Evolutionary conservation across 2,888 invertebrate genomes (phyloP).

Genomic region (Cosmorhoe ocellata): DNA sequence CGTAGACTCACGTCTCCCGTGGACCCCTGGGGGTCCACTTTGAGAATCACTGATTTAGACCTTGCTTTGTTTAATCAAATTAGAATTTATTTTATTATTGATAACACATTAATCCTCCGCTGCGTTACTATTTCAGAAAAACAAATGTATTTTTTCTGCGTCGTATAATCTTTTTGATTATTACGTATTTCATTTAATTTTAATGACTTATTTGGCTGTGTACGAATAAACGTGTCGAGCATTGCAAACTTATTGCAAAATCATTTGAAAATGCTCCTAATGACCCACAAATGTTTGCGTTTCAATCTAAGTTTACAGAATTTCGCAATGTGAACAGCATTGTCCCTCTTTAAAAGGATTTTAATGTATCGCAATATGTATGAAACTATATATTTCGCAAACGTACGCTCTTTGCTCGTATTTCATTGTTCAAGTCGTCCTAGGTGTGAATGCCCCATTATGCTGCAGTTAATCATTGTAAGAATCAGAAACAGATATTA

Average conservation of each 20-base stretch:
- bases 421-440: constrained; percentile 40
- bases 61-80: constrained; percentile 4
- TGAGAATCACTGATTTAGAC: too few species aligned
- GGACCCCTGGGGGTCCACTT: too few species aligned
- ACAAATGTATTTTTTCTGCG: too few species aligned
- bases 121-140: too few species aligned
- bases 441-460: constrained; percentile 35
- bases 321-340: constrained; percentile 35
- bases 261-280: constrained; percentile 12
- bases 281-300: constrained; percentile 16
- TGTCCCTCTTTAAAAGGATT: constrained; percentile 44
- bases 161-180: too few species aligned
- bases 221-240: too few species aligned
- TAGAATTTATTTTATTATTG: neutral
- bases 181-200: neutral
- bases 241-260: neutral
- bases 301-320: constrained; percentile 9
- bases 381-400: constrained; percentile 41
- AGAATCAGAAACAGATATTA: constrained; percentile 27
- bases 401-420: constrained; percentile 35
- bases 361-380: constrained; percentile 33
- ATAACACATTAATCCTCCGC: too few species aligned
- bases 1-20: too few species aligned
- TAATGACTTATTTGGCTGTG: too few species aligned
- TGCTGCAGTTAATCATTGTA: constrained; percentile 40